Conservation (phyloP, 2,113 vertebrate genomes). For the Varanus salvator region DNA sequence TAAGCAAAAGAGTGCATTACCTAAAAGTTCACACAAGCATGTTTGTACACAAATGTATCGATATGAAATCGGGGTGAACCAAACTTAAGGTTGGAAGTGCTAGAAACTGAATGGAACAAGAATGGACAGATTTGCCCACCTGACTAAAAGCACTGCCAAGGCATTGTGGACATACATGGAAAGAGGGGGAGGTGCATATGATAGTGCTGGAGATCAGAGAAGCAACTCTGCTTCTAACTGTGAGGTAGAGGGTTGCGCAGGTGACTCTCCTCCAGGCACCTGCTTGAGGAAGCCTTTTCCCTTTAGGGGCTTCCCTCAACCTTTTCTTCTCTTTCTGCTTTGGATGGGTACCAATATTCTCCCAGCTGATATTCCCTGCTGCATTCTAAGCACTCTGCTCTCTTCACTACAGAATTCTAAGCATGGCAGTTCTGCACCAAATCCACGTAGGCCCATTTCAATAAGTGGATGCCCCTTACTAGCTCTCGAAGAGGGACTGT, state of each 20-base stretch:
- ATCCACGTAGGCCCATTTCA: not conserved
- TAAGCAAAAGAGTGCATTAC: too few species aligned
- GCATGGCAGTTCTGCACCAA: not conserved
- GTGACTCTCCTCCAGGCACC: not conserved
- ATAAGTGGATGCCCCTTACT: not conserved
- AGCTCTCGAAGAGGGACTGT: not conserved
- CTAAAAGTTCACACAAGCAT: too few species aligned
- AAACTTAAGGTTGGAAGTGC: too few species aligned
- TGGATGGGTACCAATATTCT: not conserved
- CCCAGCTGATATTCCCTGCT: not conserved
- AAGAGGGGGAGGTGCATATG: not conserved
- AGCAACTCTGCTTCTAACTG: not conserved
- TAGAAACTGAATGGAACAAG: too few species aligned
- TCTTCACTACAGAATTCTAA: not conserved
- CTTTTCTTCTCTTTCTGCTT: not conserved
- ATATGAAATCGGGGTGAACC: too few species aligned
- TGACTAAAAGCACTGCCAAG: not conserved
- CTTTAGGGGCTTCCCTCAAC: not conserved
- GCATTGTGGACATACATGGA: not conserved
- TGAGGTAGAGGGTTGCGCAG: too few species aligned
- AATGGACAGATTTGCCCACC: too few species aligned
- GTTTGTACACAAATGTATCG: too few species aligned
- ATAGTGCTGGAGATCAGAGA: not conserved
- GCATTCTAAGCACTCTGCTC: not conserved
- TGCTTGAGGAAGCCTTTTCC: not conserved